Conservation (phyloP, 2,113 vertebrate genomes). For the Cololabis saira region DNA sequence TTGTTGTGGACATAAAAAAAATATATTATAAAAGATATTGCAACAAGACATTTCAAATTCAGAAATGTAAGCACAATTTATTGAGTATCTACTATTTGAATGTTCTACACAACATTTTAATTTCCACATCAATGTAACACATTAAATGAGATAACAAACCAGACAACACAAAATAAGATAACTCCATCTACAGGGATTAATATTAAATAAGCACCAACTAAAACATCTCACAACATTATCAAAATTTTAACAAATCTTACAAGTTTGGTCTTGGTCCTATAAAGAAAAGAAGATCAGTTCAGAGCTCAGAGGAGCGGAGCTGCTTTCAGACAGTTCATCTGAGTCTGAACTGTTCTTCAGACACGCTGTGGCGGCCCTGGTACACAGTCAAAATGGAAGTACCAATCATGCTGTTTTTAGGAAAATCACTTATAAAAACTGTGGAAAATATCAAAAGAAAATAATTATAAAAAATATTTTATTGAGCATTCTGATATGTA, state of each 20-base stretch:
- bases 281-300: constrained; percentile 58
- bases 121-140: constrained; percentile 76
- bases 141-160: constrained; percentile 64
- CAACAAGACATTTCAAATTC: background rate
- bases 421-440: constrained; percentile 80
- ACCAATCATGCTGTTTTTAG: constrained; percentile 69
- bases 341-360: constrained; percentile 20
- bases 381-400: constrained; percentile 65
- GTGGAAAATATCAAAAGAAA: constrained; percentile 82
- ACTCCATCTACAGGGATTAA: constrained; percentile 59
- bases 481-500: constrained; percentile 68
- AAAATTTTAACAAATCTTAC: constrained; percentile 70
- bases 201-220: constrained; percentile 59
- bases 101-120: constrained; percentile 74
- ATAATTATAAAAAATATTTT: constrained; percentile 82
- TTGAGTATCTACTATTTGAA: constrained; percentile 66
- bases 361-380: constrained; percentile 38
- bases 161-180: constrained; percentile 50
- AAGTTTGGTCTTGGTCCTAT: constrained; percentile 76
- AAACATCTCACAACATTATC: constrained; percentile 70
- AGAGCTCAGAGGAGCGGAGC: constrained; percentile 29
- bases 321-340: constrained; percentile 22
- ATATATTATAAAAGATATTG: no score
- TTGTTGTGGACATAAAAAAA: no score
- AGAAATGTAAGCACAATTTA: constrained; percentile 66